Conservation (phyloP, 2,113 vertebrate genomes). For the Caloenas nicobarica region DNA sequence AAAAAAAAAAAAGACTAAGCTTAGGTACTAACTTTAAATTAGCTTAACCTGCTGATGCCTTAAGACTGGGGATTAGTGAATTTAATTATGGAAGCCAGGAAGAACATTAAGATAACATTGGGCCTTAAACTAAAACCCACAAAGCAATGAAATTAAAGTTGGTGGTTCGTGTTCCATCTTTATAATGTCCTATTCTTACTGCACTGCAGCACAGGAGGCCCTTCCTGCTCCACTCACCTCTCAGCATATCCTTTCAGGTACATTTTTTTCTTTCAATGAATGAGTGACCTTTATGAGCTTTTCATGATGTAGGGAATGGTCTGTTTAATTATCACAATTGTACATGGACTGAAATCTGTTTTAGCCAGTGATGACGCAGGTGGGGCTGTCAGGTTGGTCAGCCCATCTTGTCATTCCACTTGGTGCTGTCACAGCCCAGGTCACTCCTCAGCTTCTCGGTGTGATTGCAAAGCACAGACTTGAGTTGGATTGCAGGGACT, state of each 20-base stretch:
- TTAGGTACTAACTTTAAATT: conserved; percentile 64
- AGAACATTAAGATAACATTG: conserved; percentile 58
- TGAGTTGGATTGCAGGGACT: background rate
- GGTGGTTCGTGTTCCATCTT: background rate
- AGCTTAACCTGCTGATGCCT: conserved; percentile 68
- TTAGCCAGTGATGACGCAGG: background rate
- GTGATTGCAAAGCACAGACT: background rate
- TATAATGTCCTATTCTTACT: background rate
- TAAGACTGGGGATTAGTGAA: conserved; percentile 66
- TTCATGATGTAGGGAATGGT: background rate
- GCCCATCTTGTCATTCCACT: accelerated
- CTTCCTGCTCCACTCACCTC: background rate
- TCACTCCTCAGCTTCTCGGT: accelerated
- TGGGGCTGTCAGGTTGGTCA: background rate
- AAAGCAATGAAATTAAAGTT: background rate
- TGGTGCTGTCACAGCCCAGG: accelerated
- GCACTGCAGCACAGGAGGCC: background rate
- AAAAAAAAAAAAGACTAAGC: background rate
- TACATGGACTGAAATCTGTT: accelerated
- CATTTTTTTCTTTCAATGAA: background rate
- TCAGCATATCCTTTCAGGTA: accelerated
- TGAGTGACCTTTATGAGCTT: background rate
- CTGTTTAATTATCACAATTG: background rate
- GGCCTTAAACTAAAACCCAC: conserved; percentile 53
- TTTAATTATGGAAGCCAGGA: conserved; percentile 62